Base-by-base conservation (phyloP, 1,140 invertebrate genomes). In the Aphidius gifuensis region DNA sequence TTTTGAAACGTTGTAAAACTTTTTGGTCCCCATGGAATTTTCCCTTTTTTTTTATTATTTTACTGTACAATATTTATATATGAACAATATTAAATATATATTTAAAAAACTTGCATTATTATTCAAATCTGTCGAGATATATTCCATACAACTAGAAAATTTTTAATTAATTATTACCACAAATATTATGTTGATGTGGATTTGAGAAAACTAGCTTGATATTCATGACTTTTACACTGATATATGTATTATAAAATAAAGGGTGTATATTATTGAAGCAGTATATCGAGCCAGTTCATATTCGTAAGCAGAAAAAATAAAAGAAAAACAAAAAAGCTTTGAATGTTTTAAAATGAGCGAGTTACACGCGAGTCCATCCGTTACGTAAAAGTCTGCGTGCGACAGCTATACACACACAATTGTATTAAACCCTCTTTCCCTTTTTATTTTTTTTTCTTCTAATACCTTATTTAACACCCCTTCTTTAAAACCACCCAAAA, bases 341-440 rank as follows among this genome's bases (percentile, higher is more conserved):
- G 6, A 16, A 16, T 16, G 16, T 16, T 16, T 16, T 16, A 39
- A 6, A 39, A 53, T 9, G 23, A 39, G 38, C 32, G 2, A 9
- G 32, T 53, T 53, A 39, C 8, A 63, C 64, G 42, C 57, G 59
- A 63, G 58, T 66, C 61, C 64, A 66, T 66, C 61, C 64, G 64
- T 66, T 66, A 66, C 61, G 61, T 66, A 63, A 62, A 66, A 66
- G 64, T 58, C 64, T 66, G 64, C 64, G 64, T 65, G 64, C 57
- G 64, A 65, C 64, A 53, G 40, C 47, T 32, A 58, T 58, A 51
- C 48, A 49, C 50, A 21, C 39, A 45, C 16, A 16, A 16, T 16
- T 16, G 16, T 16, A 16, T 16, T 16, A 16, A 16, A 16, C 16
- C 16, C 16, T 16, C 16, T 16, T 16, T 16, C 16, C 16, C 16